phyloP scores from a whole-genome alignment of 2,113 vertebrate species.

The Corythoichthys haematopterus region DNA sequence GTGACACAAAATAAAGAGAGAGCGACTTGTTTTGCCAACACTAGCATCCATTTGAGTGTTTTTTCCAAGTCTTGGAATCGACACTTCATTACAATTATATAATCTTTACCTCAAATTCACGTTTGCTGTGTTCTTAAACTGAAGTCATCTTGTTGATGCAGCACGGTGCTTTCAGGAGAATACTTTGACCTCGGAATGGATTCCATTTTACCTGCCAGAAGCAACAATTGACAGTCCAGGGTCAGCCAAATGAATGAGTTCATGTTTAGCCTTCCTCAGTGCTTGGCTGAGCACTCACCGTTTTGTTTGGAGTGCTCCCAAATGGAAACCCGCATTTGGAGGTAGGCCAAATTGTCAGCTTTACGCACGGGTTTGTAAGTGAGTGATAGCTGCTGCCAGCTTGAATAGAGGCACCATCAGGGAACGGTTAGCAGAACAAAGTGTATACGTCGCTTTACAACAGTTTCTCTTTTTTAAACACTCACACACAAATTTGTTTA shows the following conservation, averaged over 20 bases:
- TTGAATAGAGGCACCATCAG: conserved; percentile 7
- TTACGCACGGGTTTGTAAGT: conserved; percentile 49
- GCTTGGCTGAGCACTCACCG: conserved; percentile 49
- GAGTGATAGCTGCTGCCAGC: conserved; percentile 35
- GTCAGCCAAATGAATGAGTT: conserved; percentile 53
- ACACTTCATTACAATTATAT: conserved; percentile 27
- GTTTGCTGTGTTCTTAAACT: background rate
- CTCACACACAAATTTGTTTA: no score
- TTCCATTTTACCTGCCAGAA: conserved; percentile 15
- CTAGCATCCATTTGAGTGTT: conserved; percentile 4
- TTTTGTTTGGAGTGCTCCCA: conserved; percentile 69
- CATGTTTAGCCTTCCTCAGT: conserved; percentile 47
- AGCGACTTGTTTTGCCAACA: background rate
- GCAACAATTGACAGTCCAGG: conserved; percentile 19
- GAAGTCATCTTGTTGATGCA: conserved; percentile 27
- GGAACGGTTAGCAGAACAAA: conserved; percentile 25
- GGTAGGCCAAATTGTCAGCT: conserved; percentile 52
- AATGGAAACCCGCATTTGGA: conserved; percentile 66
- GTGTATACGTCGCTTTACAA: conserved; percentile 31
- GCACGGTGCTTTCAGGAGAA: conserved; percentile 17
- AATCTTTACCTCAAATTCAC: conserved; percentile 19
- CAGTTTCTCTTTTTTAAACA: background rate
- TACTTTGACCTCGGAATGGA: conserved; percentile 10
- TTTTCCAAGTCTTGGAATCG: conserved; percentile 21
- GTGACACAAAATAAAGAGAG: background rate